These are phyloP conservation scores for Tamias sibiricus DNA, from an alignment of 2,113 vertebrate species.

Conservation along the genomic window DNA sequence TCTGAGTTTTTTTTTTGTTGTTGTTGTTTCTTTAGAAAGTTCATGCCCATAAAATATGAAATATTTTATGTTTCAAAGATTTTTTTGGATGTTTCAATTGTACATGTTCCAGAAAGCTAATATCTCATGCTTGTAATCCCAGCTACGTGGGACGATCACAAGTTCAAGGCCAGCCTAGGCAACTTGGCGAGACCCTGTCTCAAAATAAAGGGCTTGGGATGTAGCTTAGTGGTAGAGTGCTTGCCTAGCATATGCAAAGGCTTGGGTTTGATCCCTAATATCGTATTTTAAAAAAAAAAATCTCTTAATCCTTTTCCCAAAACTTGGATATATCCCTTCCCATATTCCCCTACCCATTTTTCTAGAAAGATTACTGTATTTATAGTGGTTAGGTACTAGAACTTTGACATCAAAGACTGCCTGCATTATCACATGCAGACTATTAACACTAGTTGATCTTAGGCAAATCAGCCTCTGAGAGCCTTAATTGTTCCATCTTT, in stretches of 20 bases:
- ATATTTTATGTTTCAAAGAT: slow-evolving; percentile 17
- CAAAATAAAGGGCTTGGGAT: too few relatives aligned
- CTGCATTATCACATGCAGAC: neutral
- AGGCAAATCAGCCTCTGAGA: neutral
- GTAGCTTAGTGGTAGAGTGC: too few relatives aligned
- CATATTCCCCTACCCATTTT: neutral
- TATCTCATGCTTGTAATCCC: neutral
- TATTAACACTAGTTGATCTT: slow-evolving; percentile 9
- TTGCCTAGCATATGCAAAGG: neutral
- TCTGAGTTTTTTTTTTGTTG: slow-evolving; percentile 25
- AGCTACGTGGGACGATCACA: too few relatives aligned
- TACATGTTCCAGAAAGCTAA: neutral
- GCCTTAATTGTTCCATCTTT: neutral
- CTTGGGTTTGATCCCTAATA: neutral
- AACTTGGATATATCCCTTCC: neutral
- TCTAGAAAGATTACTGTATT: neutral
- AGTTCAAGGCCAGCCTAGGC: too few relatives aligned
- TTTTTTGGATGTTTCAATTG: slow-evolving; percentile 42
- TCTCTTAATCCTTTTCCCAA: neutral
- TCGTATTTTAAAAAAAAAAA: neutral
- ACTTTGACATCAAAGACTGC: neutral
- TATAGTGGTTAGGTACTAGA: neutral
- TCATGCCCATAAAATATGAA: neutral
- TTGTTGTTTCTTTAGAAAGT: slow-evolving; percentile 42
- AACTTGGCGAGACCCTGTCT: too few relatives aligned